phyloP scores from a whole-genome alignment of 2,113 vertebrate species.

The Bucco capensis region DNA sequence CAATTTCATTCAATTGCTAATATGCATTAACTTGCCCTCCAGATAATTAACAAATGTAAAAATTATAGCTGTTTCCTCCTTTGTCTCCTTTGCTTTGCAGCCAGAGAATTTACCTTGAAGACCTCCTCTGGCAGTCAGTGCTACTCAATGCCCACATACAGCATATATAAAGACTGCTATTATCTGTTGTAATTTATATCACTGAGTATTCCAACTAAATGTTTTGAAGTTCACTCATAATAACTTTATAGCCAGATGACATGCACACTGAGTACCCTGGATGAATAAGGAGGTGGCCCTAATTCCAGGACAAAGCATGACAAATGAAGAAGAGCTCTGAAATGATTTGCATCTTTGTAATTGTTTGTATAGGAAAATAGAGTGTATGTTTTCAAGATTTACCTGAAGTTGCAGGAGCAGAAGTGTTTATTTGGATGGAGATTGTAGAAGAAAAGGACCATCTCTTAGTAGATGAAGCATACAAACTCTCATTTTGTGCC shows the following conservation, averaged over 20 bases:
- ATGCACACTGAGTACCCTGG: background rate
- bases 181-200: background rate
- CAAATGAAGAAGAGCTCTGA: background rate
- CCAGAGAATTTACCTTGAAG: background rate
- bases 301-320: background rate
- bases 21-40: background rate
- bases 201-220: background rate
- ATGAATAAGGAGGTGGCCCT: background rate
- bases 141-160: background rate
- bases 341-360: background rate
- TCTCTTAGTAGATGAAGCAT: background rate
- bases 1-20: background rate
- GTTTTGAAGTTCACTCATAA: background rate
- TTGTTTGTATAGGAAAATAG: background rate
- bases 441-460: background rate
- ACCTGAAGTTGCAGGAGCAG: background rate
- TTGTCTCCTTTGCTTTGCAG: background rate
- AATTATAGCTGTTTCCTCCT: conserved; percentile 7
- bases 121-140: background rate
- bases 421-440: background rate
- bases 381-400: background rate
- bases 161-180: background rate
- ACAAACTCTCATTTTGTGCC: background rate
- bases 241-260: background rate
- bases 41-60: background rate